phyloP scores from a whole-genome alignment of 2,113 vertebrate genomes.

The Suricata suricatta region DNA sequence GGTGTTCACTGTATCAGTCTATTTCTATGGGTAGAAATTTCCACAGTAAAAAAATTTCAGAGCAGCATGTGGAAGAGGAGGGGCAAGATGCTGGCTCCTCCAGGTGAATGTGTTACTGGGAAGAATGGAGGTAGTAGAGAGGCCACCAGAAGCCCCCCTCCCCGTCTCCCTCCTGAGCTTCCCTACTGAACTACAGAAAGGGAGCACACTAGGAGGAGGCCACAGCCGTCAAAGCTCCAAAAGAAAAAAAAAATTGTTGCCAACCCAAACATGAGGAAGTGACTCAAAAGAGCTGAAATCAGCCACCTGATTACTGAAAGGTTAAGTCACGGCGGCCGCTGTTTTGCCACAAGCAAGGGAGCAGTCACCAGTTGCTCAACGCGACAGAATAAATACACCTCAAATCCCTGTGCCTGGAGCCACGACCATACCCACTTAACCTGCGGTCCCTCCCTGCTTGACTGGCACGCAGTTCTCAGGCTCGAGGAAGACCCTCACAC shows the following conservation, averaged over 20 bases:
- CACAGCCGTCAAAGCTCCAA: not conserved
- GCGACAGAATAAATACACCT: not conserved
- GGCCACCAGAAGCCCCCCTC: not conserved
- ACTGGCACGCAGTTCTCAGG: not conserved
- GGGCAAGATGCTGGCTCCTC: not conserved
- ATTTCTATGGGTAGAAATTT: not conserved
- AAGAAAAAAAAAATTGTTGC: not conserved
- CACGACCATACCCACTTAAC: not conserved
- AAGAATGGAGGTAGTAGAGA: not conserved
- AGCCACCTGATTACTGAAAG: not conserved
- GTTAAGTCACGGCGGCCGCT: not conserved
- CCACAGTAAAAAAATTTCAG: not conserved
- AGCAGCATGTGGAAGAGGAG: no score
- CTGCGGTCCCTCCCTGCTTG: not conserved
- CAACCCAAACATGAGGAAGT: not conserved
- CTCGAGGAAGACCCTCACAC: not conserved
- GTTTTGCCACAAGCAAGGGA: not conserved
- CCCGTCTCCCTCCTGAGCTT: not conserved
- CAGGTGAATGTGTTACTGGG: accelerated
- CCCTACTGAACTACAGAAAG: not conserved
- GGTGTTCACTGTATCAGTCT: not conserved
- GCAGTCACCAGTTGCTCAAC: not conserved
- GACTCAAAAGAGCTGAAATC: not conserved
- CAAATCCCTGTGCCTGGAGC: not conserved
- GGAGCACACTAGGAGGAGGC: not conserved